Conservation (phyloP, 2,888 invertebrate genomes). For the Parapristionchus giblindavisi region DNA sequence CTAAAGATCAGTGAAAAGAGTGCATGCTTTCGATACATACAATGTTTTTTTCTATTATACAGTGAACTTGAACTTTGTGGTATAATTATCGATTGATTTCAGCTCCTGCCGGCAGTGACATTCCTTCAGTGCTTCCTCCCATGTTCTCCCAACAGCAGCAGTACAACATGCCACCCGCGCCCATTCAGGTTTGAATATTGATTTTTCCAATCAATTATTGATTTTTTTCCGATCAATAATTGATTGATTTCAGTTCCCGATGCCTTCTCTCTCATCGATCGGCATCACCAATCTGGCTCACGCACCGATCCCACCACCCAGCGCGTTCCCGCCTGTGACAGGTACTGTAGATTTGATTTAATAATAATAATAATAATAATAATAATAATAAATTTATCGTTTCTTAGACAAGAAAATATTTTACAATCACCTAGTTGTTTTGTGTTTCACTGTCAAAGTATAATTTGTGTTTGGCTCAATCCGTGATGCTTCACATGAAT, state of each 20-base stretch:
- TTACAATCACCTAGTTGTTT: too few species aligned
- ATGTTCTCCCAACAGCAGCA: constrained; percentile 38
- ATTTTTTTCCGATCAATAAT: too few species aligned
- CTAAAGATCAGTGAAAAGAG: background rate
- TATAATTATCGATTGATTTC: background rate
- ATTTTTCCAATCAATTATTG: too few species aligned
- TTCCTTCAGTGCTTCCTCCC: constrained; percentile 37
- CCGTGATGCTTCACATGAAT: too few species aligned
- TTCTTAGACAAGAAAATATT: too few species aligned
- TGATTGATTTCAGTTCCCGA: constrained; percentile 65
- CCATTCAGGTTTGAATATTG: constrained; percentile 30
- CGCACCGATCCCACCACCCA: constrained; percentile 52
- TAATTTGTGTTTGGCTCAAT: too few species aligned
- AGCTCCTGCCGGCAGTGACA: constrained; percentile 30
- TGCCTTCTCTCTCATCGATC: constrained; percentile 68
- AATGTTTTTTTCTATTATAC: background rate
- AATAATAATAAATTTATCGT: too few species aligned
- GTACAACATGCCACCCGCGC: constrained; percentile 7
- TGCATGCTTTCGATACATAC: too few species aligned
- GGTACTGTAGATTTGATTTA: background rate
- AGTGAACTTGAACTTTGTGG: background rate
- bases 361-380: too few species aligned
- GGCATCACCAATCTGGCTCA: constrained; percentile 63
- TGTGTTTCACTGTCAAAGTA: too few species aligned
- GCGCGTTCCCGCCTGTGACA: constrained; percentile 17